phyloP scores from a whole-genome alignment of 2,797 vertebrate genomes.

The Rhincodon typus region DNA sequence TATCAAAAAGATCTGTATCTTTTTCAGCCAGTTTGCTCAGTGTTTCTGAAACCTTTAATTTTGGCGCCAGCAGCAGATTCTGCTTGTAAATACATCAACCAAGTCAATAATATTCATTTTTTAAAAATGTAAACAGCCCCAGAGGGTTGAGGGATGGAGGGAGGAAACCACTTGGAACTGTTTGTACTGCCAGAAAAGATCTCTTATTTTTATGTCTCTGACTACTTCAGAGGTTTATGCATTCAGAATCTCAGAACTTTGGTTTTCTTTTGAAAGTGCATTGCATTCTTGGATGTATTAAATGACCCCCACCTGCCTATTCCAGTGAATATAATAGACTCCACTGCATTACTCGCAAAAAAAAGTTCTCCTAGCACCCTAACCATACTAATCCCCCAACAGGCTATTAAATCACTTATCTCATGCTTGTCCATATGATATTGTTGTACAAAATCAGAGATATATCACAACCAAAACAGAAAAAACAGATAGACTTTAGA shows the following conservation, averaged over 20 bases:
- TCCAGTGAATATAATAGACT: background rate
- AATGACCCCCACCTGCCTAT: background rate
- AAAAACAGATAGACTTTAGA: background rate
- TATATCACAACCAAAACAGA: too few species aligned
- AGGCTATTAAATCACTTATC: background rate
- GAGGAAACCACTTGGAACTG: background rate
- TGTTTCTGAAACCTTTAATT: background rate
- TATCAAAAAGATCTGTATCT: background rate
- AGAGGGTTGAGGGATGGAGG: background rate
- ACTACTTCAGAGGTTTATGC: too few species aligned
- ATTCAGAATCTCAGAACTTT: background rate
- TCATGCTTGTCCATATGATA: background rate
- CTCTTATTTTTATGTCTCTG: too few species aligned
- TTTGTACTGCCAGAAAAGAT: too few species aligned
- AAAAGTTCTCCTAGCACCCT: background rate
- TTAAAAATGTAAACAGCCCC: background rate
- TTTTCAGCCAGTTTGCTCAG: background rate
- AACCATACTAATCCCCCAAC: background rate
- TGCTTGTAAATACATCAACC: background rate
- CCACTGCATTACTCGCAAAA: background rate
- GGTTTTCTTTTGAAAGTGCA: background rate
- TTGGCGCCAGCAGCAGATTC: background rate
- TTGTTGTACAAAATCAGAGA: background rate
- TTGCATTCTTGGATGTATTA: background rate
- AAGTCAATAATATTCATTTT: background rate